Evolutionary conservation across 2,797 vertebrate species (phyloP).

Genomic region (Lates japonicus): DNA sequence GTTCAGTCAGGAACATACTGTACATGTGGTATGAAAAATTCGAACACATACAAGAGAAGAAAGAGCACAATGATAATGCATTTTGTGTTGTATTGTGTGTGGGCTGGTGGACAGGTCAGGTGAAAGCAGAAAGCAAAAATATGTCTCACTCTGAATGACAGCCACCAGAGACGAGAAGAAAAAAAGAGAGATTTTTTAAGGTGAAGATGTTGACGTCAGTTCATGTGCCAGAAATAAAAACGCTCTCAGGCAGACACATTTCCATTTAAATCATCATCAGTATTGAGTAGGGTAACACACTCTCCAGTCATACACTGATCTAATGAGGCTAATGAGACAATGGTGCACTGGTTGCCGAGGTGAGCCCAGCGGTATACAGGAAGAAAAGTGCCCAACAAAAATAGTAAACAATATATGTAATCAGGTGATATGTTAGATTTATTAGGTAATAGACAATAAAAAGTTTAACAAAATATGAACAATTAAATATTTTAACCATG

Average conservation of each 20-base stretch:
- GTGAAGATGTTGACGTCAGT: slow-evolving; percentile 64
- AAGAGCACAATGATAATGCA: not conserved
- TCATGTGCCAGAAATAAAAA: slow-evolving; percentile 56
- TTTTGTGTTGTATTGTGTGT: not conserved
- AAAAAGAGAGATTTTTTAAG: slow-evolving; percentile 29
- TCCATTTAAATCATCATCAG: slow-evolving; percentile 54
- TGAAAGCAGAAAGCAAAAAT: slow-evolving; percentile 27
- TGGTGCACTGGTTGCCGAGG: slow-evolving; percentile 48
- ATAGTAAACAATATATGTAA: slow-evolving; percentile 46
- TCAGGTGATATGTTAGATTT: slow-evolving; percentile 7
- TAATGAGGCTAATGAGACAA: slow-evolving; percentile 72
- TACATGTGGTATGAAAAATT: not conserved
- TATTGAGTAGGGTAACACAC: slow-evolving; percentile 29
- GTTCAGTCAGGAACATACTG: slow-evolving; percentile 56
- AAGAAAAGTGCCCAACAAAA: slow-evolving; percentile 29
- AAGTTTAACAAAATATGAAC: not conserved
- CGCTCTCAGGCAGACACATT: slow-evolving; percentile 57
- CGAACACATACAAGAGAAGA: not conserved
- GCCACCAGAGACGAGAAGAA: slow-evolving; percentile 30
- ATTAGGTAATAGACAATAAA: not conserved
- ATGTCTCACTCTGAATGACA: slow-evolving; percentile 40
- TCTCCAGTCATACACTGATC: slow-evolving; percentile 23
- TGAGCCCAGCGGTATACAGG: slow-evolving; percentile 28
- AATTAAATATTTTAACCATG: not conserved
- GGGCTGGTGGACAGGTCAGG: not conserved